phyloP scores from a whole-genome alignment of 2,797 vertebrate genomes.

The Synanceia verrucosa region DNA sequence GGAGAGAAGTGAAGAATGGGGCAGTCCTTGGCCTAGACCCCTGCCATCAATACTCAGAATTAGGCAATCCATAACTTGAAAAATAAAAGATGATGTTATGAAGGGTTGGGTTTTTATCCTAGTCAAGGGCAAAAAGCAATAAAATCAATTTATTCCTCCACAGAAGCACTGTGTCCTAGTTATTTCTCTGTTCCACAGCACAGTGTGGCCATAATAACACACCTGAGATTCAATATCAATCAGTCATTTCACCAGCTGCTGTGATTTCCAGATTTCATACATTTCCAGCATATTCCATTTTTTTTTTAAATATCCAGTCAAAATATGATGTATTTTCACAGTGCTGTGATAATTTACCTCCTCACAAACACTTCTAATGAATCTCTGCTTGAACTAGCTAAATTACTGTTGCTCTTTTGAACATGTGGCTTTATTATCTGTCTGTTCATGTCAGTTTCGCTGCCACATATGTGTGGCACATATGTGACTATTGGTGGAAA shows the following conservation, averaged over 20 bases:
- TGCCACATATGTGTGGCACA: background rate
- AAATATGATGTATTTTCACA: background rate
- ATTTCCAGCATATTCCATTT: background rate
- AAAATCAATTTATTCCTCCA: conserved; percentile 17
- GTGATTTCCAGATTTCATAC: background rate
- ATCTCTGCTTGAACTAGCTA: background rate
- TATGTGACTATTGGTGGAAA: background rate
- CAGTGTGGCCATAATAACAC: background rate
- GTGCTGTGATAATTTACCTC: background rate
- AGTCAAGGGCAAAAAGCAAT: conserved; percentile 29
- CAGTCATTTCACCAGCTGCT: background rate
- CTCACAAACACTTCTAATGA: conserved; percentile 11
- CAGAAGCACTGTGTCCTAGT: background rate
- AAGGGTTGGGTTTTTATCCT: conserved; percentile 17
- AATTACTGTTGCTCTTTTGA: background rate
- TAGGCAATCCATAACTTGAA: conserved; percentile 11
- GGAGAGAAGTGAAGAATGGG: background rate
- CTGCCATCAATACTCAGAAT: conserved; percentile 25
- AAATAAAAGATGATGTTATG: conserved; percentile 4
- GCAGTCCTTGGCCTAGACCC: conserved; percentile 12
- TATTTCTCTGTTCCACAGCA: background rate
- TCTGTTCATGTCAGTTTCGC: background rate
- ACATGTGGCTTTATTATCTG: background rate
- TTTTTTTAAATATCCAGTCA: background rate
- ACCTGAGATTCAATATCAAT: background rate